phyloP scores from a whole-genome alignment of 2,113 vertebrate genomes.

The Lathamus discolor region DNA sequence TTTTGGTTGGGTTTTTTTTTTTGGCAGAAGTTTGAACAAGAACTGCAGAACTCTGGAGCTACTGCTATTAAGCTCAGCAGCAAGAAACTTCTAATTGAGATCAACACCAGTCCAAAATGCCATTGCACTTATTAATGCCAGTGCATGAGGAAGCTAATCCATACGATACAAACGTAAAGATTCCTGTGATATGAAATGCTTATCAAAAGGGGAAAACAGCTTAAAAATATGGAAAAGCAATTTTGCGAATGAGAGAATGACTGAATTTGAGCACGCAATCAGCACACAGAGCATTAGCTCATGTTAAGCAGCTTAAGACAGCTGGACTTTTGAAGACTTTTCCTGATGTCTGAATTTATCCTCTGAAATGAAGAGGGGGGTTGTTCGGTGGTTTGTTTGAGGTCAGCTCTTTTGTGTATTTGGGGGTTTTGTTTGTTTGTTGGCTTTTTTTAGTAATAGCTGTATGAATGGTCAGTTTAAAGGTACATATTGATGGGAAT shows the following conservation, averaged over 20 bases:
- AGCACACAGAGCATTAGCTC: not conserved
- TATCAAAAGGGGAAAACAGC: not conserved
- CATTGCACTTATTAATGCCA: not conserved
- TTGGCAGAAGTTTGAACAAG: not conserved
- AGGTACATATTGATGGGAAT: not conserved
- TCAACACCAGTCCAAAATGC: not conserved
- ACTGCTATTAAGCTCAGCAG: not conserved
- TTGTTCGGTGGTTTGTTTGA: not conserved
- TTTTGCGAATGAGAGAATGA: not conserved
- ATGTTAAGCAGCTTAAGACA: not conserved
- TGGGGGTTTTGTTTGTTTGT: not conserved
- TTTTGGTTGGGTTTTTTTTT: not conserved
- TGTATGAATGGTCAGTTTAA: not conserved
- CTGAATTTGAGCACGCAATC: not conserved
- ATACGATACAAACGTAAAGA: not conserved
- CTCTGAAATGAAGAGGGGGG: not conserved
- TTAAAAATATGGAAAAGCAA: not conserved
- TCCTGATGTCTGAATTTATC: not conserved
- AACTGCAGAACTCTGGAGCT: not conserved
- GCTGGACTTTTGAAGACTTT: not conserved
- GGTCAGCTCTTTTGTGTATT: not conserved
- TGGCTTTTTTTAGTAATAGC: not conserved
- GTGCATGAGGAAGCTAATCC: no score
- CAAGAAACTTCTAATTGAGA: not conserved
- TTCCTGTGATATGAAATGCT: not conserved